These are phyloP conservation scores for Lathamus discolor DNA, from an alignment of 2,113 vertebrate genomes.

Conservation along the genomic window DNA sequence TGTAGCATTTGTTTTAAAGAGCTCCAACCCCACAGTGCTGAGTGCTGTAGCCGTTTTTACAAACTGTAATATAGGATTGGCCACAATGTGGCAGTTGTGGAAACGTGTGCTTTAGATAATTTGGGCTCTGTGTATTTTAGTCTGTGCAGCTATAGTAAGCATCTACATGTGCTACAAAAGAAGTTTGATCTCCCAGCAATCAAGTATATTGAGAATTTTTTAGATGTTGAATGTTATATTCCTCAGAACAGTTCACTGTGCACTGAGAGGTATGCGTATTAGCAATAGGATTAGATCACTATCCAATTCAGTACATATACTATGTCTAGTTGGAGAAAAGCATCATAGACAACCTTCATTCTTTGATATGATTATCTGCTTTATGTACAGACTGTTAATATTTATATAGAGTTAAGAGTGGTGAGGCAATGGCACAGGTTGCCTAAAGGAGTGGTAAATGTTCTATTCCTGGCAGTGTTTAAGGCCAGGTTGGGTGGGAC, in stretches of 20 bases:
- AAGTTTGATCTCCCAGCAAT: background rate
- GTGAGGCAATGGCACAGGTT: background rate
- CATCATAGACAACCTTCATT: background rate
- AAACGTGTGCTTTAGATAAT: accelerated
- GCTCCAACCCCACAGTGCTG: background rate
- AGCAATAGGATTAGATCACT: background rate
- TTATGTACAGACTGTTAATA: background rate
- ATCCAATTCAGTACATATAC: background rate
- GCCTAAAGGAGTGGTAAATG: background rate
- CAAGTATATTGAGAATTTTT: background rate
- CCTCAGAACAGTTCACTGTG: background rate
- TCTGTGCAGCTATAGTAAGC: background rate
- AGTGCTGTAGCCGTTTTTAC: background rate
- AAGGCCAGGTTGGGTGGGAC: background rate
- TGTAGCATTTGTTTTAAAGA: background rate
- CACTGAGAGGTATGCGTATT: background rate
- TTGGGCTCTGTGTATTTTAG: background rate
- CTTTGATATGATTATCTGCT: background rate
- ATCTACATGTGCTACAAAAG: background rate
- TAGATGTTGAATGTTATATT: background rate
- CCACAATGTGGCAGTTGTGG: background rate
- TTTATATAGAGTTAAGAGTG: background rate
- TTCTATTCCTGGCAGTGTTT: background rate
- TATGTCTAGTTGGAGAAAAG: background rate
- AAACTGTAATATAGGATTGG: background rate